Evolutionary conservation across 2,797 vertebrate genomes (phyloP).

Genomic region (Sorex maritimensis): DNA sequence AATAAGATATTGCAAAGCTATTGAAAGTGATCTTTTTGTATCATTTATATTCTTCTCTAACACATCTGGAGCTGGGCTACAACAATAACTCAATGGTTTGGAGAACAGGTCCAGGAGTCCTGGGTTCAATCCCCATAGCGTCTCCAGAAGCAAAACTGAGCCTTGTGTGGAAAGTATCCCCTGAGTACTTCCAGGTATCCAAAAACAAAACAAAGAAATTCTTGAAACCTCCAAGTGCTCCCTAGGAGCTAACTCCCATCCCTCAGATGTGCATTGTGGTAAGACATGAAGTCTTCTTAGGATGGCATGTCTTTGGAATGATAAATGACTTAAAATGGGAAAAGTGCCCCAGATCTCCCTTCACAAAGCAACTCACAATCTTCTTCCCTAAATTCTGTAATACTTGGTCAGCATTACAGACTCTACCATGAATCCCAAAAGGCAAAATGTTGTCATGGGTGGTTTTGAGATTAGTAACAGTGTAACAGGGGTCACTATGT

Average conservation of each 20-base stretch:
- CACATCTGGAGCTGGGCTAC: background rate
- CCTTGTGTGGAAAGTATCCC: too few relatives aligned
- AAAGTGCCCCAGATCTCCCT: background rate
- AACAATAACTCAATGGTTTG: too few relatives aligned
- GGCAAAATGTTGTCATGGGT: background rate
- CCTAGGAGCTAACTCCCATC: background rate
- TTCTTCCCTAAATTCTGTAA: conserved; percentile 10
- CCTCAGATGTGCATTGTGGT: background rate
- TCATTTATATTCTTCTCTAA: background rate
- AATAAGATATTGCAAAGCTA: background rate
- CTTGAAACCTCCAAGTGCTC: background rate
- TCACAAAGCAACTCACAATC: background rate
- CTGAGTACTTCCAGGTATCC: too few relatives aligned
- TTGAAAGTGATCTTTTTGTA: background rate
- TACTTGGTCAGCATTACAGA: background rate
- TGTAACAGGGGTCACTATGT: background rate
- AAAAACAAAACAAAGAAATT: too few relatives aligned
- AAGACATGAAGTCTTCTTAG: background rate
- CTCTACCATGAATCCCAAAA: background rate
- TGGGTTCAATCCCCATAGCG: background rate
- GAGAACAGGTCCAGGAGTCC: too few relatives aligned
- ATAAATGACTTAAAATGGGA: background rate
- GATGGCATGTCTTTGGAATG: background rate
- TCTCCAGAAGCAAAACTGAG: too few relatives aligned
- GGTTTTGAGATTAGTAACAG: conserved; percentile 12